A percentile compares a stretch with the other conserved stretches of the same genome.
Evolutionary conservation across 2,888 invertebrate genomes (phyloP).

Genomic region (Lydus trimaculatus): DNA sequence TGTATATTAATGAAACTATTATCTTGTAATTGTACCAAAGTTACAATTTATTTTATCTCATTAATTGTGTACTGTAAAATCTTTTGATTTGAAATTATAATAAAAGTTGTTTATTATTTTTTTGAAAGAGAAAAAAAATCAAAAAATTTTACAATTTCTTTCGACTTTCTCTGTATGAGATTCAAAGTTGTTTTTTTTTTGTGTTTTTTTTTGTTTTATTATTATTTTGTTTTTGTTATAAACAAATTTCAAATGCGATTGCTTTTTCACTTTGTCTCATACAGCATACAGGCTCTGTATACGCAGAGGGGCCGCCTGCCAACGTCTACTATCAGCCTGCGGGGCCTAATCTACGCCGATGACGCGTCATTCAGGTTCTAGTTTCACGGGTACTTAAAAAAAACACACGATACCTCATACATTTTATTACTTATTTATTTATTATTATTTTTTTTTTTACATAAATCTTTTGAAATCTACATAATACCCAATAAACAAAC

Average conservation of each 20-base stretch:
- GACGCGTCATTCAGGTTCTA: conserved; percentile 62
- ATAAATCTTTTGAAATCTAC: conserved; percentile 13
- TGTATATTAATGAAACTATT: conserved; percentile 36
- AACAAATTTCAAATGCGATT: conserved; percentile 54
- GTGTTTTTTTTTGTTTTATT: conserved; percentile 15
- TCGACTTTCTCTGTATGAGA: conserved; percentile 47
- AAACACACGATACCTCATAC: conserved; percentile 50
- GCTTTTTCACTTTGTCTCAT: conserved; percentile 62
- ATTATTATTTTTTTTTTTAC: not conserved
- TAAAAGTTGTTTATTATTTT: not conserved
- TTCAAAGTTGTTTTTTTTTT: conserved; percentile 42
- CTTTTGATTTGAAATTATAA: conserved; percentile 49
- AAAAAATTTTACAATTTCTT: conserved; percentile 54
- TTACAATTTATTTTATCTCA: conserved; percentile 35
- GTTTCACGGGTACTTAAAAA: conserved; percentile 63
- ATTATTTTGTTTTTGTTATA: conserved; percentile 21
- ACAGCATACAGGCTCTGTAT: conserved; percentile 63
- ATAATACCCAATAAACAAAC: conserved; percentile 28
- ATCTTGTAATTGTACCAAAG: conserved; percentile 31
- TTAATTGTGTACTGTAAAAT: conserved; percentile 58
- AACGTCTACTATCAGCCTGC: conserved; percentile 62
- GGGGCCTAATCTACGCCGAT: conserved; percentile 63
- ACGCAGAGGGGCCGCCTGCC: conserved; percentile 63
- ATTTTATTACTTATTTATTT: conserved; percentile 3
- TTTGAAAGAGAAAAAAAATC: conserved; percentile 33